Evolutionary conservation across 2,113 vertebrate genomes (phyloP), one percentile per base, ranked within the genome.

Genomic region (Steatornis caripensis): DNA sequence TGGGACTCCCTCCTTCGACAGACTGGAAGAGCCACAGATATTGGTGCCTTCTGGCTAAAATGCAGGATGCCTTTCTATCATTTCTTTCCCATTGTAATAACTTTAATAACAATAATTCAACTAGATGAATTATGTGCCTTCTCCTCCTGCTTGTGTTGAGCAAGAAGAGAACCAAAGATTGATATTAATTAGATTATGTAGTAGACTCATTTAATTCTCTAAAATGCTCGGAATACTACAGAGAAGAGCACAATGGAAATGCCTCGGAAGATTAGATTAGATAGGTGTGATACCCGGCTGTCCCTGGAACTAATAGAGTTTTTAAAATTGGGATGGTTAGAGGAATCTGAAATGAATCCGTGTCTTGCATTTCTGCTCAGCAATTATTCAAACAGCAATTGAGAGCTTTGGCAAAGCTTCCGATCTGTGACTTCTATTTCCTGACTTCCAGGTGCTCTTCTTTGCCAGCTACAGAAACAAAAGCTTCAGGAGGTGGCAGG

Each of bases 31-130:
- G 22, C 39, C 43, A 69, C 15, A 82, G 49, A 27, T 71, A 71
- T 7, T 48, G 26, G 29, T 49, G 45, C 11, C 37, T 6, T 53
- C 23, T 78, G 69, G 51, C 17, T 81, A 81, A 88, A 96, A 87
- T 62, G 20, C 30, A 75, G 27, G 39, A 77, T 7, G 78, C 39
- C 5, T 88, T 36, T 83, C 24, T 79, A 62, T 84, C 64, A 27
- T 36, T 87, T 43, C 22, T 75, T 92, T 90, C 68, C 17, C 53
- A 61, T 55, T 82, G 26, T 61, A 89, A 65, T 79, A 91, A 43
- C 26, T 79, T 90, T 30, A 93, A 86, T 90, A 91, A 69, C 39
- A 93, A 77, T 86, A 95, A 89, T 90, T 64, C 82, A 84, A 64
- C 53, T 57, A 49, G 65, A 54, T 76, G 37, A 91, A 60, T 78